Evolutionary conservation across 2,113 vertebrate genomes (phyloP), one percentile per base, ranked within the genome.

Genomic region (Cebus imitator): DNA sequence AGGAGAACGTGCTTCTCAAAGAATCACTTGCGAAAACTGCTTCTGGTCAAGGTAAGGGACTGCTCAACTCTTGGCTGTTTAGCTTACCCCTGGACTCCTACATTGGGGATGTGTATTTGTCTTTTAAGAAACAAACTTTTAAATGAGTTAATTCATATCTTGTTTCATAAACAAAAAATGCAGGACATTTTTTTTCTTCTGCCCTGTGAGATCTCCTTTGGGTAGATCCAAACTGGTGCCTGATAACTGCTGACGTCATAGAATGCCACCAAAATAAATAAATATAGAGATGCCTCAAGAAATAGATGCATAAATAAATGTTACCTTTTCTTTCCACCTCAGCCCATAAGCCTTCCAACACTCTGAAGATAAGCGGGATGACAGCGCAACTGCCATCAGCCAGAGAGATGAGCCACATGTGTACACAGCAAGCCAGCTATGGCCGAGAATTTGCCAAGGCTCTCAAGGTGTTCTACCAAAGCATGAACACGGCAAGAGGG

Each of bases 391-490:
- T 48, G 61, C 64, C 68, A 11, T 32, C 89, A 48, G 82, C 83
- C 48, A 75, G 95, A 55, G 98, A 98, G 2, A 79, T 61, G 1
- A 83, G 70, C 3, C 93, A 43, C 4, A 58, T 2, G 35, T 79
- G 92, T 14, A 70, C 91, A n/a, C 73, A 98, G 40, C 98, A 97
- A 73, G 98, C 98, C 78, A 98, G 99, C 98, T 99, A 98, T 0
- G 99, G 99, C 81, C 98, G 98, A 43, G 99, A 99, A 75, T 99
- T 99, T 73, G 99, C 99, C 80, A 99, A 98, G 50, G 99, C 99
- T 16, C 99, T 99, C 0, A 99, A 99, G 94, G 98, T 98, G 80
- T 99, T 99, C 98, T 99, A 99, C 95, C 99, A 99, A 98, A 99
- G 98, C 80, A 99, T 99, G 99, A 99, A 98, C 1, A 92, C 94